phyloP scores from a whole-genome alignment of 2,888 invertebrate genomes.

The Oegoconia quadripuncta region DNA sequence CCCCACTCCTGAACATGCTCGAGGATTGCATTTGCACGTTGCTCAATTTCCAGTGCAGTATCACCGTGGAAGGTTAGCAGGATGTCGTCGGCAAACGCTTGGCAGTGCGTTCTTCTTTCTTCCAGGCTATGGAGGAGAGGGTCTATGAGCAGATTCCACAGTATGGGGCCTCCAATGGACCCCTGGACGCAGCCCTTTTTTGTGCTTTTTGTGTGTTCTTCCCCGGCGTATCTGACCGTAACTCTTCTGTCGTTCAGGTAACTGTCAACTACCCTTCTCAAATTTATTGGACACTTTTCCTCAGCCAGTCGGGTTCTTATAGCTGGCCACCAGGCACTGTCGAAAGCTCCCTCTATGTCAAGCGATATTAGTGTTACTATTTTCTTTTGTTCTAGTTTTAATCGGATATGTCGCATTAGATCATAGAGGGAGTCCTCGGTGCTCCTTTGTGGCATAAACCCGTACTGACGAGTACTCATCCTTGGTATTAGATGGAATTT shows the following conservation, averaged over 20 bases:
- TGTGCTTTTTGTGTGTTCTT: no score
- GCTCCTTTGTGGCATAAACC: no score
- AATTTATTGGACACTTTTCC: no score
- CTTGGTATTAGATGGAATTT: not conserved
- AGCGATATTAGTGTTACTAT: not conserved
- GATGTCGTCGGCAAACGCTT: not conserved
- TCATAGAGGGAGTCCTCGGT: not conserved
- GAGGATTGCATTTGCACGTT: conserved; percentile 16
- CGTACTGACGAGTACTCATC: no score
- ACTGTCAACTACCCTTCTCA: no score
- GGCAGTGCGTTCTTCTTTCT: not conserved
- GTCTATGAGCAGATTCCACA: no score
- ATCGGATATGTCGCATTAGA: not conserved
- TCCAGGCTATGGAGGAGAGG: no score
- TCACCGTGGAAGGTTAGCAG: conserved; percentile 11
- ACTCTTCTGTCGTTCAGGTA: not conserved
- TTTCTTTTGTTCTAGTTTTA: not conserved
- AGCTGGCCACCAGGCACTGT: no score
- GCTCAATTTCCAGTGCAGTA: conserved; percentile 7
- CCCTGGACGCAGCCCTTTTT: no score
- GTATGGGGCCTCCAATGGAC: no score
- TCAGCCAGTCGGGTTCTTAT: no score
- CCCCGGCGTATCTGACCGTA: not conserved
- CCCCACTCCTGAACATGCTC: conserved; percentile 10
- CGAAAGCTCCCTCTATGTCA: no score